Evolutionary conservation across 2,113 vertebrate genomes (phyloP).

Genomic region (Aldabrachelys gigantea): DNA sequence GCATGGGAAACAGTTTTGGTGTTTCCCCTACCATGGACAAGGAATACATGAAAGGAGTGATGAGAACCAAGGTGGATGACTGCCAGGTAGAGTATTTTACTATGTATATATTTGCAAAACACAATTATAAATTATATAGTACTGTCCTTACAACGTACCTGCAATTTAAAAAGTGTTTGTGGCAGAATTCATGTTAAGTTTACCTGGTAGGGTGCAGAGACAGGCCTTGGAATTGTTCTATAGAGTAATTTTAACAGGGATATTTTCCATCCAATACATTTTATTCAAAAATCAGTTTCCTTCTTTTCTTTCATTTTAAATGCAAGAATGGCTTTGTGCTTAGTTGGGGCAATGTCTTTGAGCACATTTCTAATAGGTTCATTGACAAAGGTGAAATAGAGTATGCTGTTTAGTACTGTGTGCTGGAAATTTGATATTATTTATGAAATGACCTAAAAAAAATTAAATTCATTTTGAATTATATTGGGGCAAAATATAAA

Average conservation of each 20-base stretch:
- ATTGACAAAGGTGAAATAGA: background rate
- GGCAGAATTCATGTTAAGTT: background rate
- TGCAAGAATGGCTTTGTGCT: background rate
- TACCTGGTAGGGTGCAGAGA: background rate
- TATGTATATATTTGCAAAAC: background rate
- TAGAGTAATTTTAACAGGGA: background rate
- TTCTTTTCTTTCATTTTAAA: background rate
- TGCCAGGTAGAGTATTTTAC: conserved; percentile 87
- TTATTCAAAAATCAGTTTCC: background rate
- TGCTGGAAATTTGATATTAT: background rate
- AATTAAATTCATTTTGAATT: background rate
- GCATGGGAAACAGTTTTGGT: conserved; percentile 99
- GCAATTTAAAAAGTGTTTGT: background rate
- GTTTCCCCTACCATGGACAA: conserved; percentile 98
- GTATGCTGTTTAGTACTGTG: background rate
- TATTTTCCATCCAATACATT: background rate
- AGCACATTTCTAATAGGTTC: background rate
- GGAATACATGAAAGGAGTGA: conserved; percentile 97
- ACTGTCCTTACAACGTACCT: background rate
- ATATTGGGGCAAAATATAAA: background rate
- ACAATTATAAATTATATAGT: background rate
- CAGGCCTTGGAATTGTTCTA: background rate
- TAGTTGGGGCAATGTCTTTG: background rate
- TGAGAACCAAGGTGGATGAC: conserved; percentile 99
- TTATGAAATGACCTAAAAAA: background rate